Conservation (phyloP, 2,113 vertebrate species). For the Oryzias woworae region DNA sequence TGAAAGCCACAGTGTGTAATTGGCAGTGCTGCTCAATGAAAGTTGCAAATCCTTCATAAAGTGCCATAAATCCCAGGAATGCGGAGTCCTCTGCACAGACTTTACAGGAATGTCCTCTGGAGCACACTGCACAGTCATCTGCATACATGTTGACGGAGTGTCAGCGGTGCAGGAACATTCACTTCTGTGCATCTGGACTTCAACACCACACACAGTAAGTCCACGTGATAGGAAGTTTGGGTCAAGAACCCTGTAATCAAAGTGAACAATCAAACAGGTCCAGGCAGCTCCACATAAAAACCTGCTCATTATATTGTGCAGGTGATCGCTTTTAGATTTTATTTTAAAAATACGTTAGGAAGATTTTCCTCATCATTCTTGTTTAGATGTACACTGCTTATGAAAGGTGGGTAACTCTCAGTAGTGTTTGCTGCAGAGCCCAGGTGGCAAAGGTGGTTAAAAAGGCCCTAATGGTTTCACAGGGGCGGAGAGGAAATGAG, state of each 20-base stretch:
- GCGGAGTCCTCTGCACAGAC: slow-evolving; percentile 31
- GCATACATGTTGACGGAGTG: slow-evolving; percentile 7
- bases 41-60: slow-evolving; percentile 43
- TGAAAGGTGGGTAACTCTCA: background rate
- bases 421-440: background rate
- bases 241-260: slow-evolving; percentile 55
- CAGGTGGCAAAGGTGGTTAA: slow-evolving; percentile 34
- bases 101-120: slow-evolving; percentile 31
- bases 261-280: slow-evolving; percentile 61
- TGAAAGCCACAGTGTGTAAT: slow-evolving; percentile 39
- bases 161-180: background rate
- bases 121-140: slow-evolving; percentile 13
- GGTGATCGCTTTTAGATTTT: slow-evolving; percentile 26
- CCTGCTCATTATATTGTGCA: slow-evolving; percentile 45
- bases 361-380: too few relatives aligned
- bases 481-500: slow-evolving; percentile 67
- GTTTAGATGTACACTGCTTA: background rate
- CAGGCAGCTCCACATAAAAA: slow-evolving; percentile 38
- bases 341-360: too few relatives aligned
- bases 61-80: slow-evolving; percentile 54
- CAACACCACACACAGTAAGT: background rate
- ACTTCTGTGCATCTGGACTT: background rate
- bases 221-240: slow-evolving; percentile 16
- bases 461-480: slow-evolving; percentile 59
- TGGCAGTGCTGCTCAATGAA: slow-evolving; percentile 26